Conservation (phyloP, 2,888 invertebrate species). For the Scaptomyza reducta region DNA sequence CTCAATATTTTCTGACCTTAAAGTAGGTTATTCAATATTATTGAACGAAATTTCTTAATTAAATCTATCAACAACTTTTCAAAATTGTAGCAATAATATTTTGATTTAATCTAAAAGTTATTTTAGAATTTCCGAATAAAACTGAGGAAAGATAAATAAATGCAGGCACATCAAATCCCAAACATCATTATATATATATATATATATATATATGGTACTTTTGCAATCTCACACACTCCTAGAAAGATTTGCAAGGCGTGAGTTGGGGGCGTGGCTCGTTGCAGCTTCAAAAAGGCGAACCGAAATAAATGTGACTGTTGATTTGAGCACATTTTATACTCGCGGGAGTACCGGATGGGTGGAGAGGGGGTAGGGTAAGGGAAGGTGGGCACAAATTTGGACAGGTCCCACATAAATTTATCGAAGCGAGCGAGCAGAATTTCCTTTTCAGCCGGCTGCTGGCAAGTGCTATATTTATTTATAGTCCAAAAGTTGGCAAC, state of each 20-base stretch:
- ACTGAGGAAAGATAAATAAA: not conserved
- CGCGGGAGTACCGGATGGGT: not conserved
- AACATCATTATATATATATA: constrained; percentile 38
- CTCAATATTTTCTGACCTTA: too few species aligned
- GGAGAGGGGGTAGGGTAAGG: too few species aligned
- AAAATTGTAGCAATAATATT: constrained; percentile 17
- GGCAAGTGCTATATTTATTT: constrained; percentile 71
- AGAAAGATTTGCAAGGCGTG: constrained; percentile 11
- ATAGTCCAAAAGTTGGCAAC: constrained; percentile 58
- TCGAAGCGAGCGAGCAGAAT: constrained; percentile 32
- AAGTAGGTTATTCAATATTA: too few species aligned
- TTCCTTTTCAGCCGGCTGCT: constrained; percentile 22
- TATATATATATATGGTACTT: constrained; percentile 2
- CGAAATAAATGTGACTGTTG: constrained; percentile 62
- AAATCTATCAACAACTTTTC: constrained; percentile 3
- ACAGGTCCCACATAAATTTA: constrained; percentile 60
- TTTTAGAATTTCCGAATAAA: constrained; percentile 18
- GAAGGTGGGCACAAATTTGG: constrained; percentile 24
- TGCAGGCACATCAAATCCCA: constrained; percentile 39
- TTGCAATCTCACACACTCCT: constrained; percentile 23
- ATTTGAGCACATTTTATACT: constrained; percentile 56
- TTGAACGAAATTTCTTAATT: not conserved
- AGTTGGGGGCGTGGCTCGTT: constrained; percentile 24
- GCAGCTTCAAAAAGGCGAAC: constrained; percentile 42
- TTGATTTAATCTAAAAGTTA: constrained; percentile 21